A percentile compares a stretch with the other conserved stretches of the same genome.
Evolutionary conservation across 1,140 invertebrate species (phyloP).

Genomic region (Anadara kagoshimensis): DNA sequence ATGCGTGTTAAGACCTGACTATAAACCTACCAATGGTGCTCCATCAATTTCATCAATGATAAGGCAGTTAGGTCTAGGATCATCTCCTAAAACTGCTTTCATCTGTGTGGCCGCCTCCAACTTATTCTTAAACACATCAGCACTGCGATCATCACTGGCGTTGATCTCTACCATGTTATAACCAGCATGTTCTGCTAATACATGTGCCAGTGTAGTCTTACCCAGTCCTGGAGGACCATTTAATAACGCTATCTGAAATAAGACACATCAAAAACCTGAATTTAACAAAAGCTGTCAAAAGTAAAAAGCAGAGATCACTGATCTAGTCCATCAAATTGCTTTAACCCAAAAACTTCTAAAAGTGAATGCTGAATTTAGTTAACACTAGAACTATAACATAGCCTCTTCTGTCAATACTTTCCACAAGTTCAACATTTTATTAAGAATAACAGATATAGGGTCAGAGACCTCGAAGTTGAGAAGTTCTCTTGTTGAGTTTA

Average conservation of each 20-base stretch:
- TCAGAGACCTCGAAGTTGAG: no score
- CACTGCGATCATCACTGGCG: constrained; percentile 92
- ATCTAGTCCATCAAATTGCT: no score
- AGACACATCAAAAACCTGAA: background rate
- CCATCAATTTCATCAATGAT: constrained; percentile 99
- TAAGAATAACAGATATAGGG: no score
- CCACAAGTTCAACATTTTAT: no score
- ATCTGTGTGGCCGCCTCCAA: constrained; percentile 93
- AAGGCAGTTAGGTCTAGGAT: constrained; percentile 93
- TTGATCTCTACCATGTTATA: constrained; percentile 76
- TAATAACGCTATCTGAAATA: constrained; percentile 81
- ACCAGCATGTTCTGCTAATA: constrained; percentile 90
- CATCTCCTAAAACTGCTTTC: constrained; percentile 85
- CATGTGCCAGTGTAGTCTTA: constrained; percentile 97
- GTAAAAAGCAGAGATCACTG: no score
- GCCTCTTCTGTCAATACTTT: no score
- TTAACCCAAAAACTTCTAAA: no score
- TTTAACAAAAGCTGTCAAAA: no score
- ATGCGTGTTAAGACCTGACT: background rate
- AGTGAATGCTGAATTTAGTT: no score
- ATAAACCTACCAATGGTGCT: constrained; percentile 77
- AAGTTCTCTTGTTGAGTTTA: no score
- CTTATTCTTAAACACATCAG: constrained; percentile 85
- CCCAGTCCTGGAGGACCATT: constrained; percentile 88
- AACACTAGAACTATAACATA: no score